These are phyloP conservation scores for Malthinus seriepunctatus DNA, from an alignment of 2,888 invertebrate genomes.

Conservation along the genomic window DNA sequence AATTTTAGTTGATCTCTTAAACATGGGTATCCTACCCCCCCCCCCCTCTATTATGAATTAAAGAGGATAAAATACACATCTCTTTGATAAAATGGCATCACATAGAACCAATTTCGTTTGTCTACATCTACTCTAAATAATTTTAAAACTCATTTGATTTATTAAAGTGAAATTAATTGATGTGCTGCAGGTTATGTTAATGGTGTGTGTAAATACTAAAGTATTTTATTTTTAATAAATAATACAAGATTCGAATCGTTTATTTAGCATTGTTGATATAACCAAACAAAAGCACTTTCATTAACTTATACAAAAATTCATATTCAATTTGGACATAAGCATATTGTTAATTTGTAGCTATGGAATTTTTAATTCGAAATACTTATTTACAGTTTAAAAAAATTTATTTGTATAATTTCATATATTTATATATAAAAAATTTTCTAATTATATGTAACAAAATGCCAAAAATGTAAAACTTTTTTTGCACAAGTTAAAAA, in stretches of 20 bases:
- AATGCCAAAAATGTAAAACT: background rate
- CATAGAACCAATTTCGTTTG: no score
- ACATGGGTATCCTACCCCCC: no score
- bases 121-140: no score
- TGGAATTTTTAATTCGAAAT: conserved; percentile 40
- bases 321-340: conserved; percentile 11
- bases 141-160: no score
- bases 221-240: conserved; percentile 2
- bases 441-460: background rate
- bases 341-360: conserved; percentile 22
- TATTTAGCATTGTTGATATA: conserved; percentile 23
- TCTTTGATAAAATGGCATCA: no score
- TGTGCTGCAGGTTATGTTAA: no score
- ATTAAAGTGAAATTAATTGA: no score
- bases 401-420: conserved; percentile 28
- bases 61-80: no score
- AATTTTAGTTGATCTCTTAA: no score
- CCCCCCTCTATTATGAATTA: no score
- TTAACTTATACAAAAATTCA: conserved; percentile 13
- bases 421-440: conserved; percentile 7
- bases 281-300: conserved; percentile 14
- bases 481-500: background rate
- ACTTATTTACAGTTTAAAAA: conserved; percentile 53
- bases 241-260: conserved; percentile 13
- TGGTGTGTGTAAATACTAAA: background rate